Base-by-base conservation (phyloP, 2,797 vertebrate genomes). In the Chromobotia macracanthus region DNA sequence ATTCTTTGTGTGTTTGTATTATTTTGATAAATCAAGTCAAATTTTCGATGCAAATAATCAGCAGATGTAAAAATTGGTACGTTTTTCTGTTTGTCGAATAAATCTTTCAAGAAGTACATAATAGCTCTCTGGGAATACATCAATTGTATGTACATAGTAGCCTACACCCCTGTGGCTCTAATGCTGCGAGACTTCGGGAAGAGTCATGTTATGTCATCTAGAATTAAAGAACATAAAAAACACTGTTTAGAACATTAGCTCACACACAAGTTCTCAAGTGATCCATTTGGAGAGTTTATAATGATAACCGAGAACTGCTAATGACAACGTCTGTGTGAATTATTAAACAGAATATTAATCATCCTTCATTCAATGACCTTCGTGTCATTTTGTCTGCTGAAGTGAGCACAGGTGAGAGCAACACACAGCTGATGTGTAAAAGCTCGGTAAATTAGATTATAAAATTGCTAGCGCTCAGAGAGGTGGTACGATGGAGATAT, bases 121-220 rank as follows among this genome's bases (percentile, higher is more conserved):
- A 66, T 56, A 19, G 8, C 80, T 83, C 84, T 80, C 80, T 67
- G 71, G 81, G 81, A 76, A 75, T 71, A 63, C 60, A 58, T 64
- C 77, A 84, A 80, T 83, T 83, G 75, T 11, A 46, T 77, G 58
- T 64, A 72, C 66, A 65, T 80, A 66, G n/a, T n/a, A n/a, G n/a
- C n/a, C 74, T 58, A 76, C 64, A 80, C 38, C 46, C 82, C 25
- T 75, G 31, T 56, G 83, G n/a, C 67, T 46, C 50, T 18, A n/a
- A 77, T 64, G 50, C 79, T 51, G 16, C 12, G 69, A 79, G 79
- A 11, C n/a, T 75, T 67, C 75, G 23, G 72, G 60, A 72, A n/a
- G n/a, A 56, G 73, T 58, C 28, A 50, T 53, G 70, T 44, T 31
- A 61, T 82, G 50, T 63, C 71, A 79, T 56, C 23, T 77, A 35